Base-by-base conservation (phyloP, 2,113 vertebrate species). In the Melanerpes formicivorus region DNA sequence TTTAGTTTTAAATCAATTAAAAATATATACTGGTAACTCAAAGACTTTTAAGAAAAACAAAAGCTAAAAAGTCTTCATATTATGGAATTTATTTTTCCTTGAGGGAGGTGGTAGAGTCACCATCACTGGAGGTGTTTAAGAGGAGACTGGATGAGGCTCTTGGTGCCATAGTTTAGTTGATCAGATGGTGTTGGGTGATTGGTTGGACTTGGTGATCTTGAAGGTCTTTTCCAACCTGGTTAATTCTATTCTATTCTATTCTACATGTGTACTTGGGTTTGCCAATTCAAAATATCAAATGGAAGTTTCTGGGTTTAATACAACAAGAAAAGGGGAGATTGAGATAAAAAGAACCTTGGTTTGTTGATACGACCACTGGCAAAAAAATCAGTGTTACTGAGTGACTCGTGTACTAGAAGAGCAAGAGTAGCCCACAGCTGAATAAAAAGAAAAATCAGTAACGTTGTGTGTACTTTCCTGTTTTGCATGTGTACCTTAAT, bases 371-470 rank as follows among this genome's bases (percentile, higher is more conserved):
- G 97, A 92, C 96, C 96, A 84, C 95, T 95, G 96, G 97, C 96
- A 96, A 95, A 90, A 96, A 91, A 96, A 37, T 95, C 95, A 93
- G 84, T 94, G 93, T 97, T 97, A 95, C 96, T 95, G 97, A 95
- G 91, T 98, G 97, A 98, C 93, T 98, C 97, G 91, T 97, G 26
- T 91, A 94, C 93, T 93, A 97, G 97, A 97, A 98, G 96, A 96
- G 94, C 97, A 98, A 92, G 90, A 91, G 93, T 97, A 97, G 95
- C 97, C 97, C 95, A 94, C 88, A 97, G 97, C 97, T 80, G 87
- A 93, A 95, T 80, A 85, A 91, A 94, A 90, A 91, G 70, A 93
- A 94, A 95, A 95, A 80, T 75, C 91, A 90, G 93, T 96, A 96
- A 88, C 50, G 9, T 55, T 81, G 10, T 62, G 10, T 70, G 11